These are phyloP conservation scores for Lepisosteus osseus DNA, from an alignment of 2,113 vertebrate species.

Conservation along the genomic window DNA sequence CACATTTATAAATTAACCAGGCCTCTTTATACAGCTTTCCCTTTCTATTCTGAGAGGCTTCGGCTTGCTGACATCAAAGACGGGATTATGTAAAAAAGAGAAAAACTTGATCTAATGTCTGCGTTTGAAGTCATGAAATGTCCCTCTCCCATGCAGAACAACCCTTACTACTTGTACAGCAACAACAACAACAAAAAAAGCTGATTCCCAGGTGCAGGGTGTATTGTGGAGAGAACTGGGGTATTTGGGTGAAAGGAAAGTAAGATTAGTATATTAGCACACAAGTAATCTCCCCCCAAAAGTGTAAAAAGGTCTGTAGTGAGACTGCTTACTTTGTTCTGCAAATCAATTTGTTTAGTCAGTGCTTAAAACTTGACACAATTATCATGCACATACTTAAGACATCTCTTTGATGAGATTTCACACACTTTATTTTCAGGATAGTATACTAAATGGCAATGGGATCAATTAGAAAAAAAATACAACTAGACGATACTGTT, in stretches of 20 bases:
- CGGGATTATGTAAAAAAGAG: slow-evolving; percentile 75
- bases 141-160: slow-evolving; percentile 55
- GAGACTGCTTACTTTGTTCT: slow-evolving; percentile 47
- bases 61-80: slow-evolving; percentile 87
- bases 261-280: slow-evolving; percentile 38
- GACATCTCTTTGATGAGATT: slow-evolving; percentile 48
- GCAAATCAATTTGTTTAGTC: slow-evolving; percentile 51
- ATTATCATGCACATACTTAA: slow-evolving; percentile 26
- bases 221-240: slow-evolving; percentile 17
- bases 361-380: slow-evolving; percentile 40
- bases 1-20: slow-evolving; percentile 66
- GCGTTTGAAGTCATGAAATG: slow-evolving; percentile 90
- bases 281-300: slow-evolving; percentile 39
- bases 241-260: slow-evolving; percentile 33
- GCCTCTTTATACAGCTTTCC: slow-evolving; percentile 70
- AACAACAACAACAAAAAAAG: slow-evolving; percentile 49
- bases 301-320: slow-evolving; percentile 46
- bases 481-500: no score
- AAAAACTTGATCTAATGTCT: slow-evolving; percentile 81
- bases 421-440: slow-evolving; percentile 42
- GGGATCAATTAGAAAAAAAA: slow-evolving; percentile 14
- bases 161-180: slow-evolving; percentile 50
- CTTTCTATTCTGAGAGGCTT: slow-evolving; percentile 78
- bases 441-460: slow-evolving; percentile 5
- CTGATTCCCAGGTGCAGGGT: slow-evolving; percentile 60